These are phyloP conservation scores for Pipistrellus kuhlii DNA, from an alignment of 2,797 vertebrate species.

Conservation along the genomic window DNA sequence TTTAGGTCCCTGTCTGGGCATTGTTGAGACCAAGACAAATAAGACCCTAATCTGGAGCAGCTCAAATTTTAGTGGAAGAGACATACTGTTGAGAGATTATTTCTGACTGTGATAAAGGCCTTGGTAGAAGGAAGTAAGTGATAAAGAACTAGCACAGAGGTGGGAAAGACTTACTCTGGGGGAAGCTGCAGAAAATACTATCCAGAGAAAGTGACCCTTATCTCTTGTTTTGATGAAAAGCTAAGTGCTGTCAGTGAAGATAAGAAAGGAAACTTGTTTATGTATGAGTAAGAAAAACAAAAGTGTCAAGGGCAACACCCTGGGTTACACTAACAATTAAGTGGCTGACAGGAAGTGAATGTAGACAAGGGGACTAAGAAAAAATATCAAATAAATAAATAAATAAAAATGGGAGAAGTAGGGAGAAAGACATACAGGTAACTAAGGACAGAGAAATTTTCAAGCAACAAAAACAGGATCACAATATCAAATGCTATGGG, in stretches of 20 bases:
- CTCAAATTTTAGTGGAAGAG: neutral
- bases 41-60: neutral
- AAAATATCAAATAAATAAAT: neutral
- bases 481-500: neutral
- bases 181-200: neutral
- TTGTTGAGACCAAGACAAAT: neutral
- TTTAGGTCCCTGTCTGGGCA: neutral
- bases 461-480: neutral
- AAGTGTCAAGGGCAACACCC: neutral
- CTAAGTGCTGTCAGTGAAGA: neutral
- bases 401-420: neutral
- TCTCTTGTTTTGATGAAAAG: neutral
- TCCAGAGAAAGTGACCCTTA: neutral
- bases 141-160: neutral
- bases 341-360: neutral
- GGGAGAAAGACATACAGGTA: neutral
- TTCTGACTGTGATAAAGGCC: neutral
- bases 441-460: neutral
- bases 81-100: neutral
- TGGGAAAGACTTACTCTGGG: neutral
- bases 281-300: neutral
- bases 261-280: neutral
- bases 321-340: neutral
- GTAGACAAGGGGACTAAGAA: neutral
- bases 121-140: neutral